Base-by-base conservation (phyloP, 2,797 vertebrate genomes). In the Micrastur ruficollis region DNA sequence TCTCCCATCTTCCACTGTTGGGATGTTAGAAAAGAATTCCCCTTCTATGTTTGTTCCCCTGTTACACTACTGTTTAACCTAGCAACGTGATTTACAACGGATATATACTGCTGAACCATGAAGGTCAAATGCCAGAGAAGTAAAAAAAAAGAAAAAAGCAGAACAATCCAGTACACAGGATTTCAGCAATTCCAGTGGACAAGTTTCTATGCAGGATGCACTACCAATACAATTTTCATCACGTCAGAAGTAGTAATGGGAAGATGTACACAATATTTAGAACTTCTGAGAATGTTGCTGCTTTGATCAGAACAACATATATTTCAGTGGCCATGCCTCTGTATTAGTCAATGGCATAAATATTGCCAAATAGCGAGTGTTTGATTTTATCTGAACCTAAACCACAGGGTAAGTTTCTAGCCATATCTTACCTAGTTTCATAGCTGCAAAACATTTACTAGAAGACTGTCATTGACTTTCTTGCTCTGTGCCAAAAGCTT, bases 311-410 rank as follows among this genome's bases (percentile, higher is more conserved):
- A 83, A 56, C 17, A 40, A 22, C 14, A 17, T 0, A 0, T 8
- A 63, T 50, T 87, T 76, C 40, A 79, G 40, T 20, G 25, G 15
- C 27, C 10, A 4, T 18, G 8, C 9, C 44, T 81, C 58, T 55
- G 19, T 36, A 31, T 27, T 23, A 78, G n/a, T 21, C 36, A 72
- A 31, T 4, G 29, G 32, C 59, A 85, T 12, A 61, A 76, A 47
- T 5, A 21, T 0, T 50, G 25, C 42, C 67, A 6, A n/a, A 72
- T 1, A 55, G 1, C 0, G 0, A 47, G 21, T 12, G 5, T 29
- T 83, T 50, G n/a, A 5, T 19, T 76, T 49, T 14, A 50, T 4
- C n/a, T 46, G 34, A 76, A 70, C 12, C 38, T 32, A 50, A 68
- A 44, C 22, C 29, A 47, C 16, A 36, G 27, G 42, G 2, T 46